Evolutionary conservation across 2,113 vertebrate species (phyloP).

Genomic region (Paraplagusia blochii): DNA sequence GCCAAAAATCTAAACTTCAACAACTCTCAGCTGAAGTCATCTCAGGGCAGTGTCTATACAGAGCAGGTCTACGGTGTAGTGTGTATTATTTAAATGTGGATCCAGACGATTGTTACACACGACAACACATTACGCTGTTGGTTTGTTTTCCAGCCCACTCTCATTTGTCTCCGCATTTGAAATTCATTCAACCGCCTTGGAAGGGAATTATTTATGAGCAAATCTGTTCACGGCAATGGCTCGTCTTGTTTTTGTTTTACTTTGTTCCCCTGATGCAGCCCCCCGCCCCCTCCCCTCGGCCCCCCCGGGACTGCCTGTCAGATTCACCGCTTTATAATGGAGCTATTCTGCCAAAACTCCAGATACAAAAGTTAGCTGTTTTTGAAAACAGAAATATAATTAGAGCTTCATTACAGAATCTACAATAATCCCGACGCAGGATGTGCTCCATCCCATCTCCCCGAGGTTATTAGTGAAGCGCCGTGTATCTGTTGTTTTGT

Average conservation of each 20-base stretch:
- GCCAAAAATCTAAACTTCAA: too few species aligned
- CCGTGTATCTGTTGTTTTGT: constrained; percentile 59
- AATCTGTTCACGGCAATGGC: constrained; percentile 67
- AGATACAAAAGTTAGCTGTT: constrained; percentile 31
- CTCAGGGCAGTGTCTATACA: too few species aligned
- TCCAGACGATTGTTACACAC: constrained; percentile 53
- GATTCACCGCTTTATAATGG: constrained; percentile 37
- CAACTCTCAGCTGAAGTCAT: neutral
- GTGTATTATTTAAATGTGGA: constrained; percentile 22
- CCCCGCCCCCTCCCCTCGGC: too few species aligned
- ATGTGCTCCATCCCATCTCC: constrained; percentile 48
- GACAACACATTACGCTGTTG: constrained; percentile 33
- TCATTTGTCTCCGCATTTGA: constrained; percentile 57
- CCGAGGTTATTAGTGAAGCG: constrained; percentile 54
- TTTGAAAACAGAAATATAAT: constrained; percentile 54
- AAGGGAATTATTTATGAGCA: constrained; percentile 75
- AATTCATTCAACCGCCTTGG: constrained; percentile 63
- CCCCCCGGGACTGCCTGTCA: constrained; percentile 65
- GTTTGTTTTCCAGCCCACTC: constrained; percentile 62
- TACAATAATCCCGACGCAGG: constrained; percentile 50
- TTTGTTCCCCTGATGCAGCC: constrained; percentile 51
- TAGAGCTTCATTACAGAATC: constrained; percentile 51
- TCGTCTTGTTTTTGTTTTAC: constrained; percentile 64
- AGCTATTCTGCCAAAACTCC: constrained; percentile 42
- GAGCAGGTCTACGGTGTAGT: neutral